Base-by-base conservation (phyloP, 2,797 vertebrate species). In the Micropoecilia bifurca region DNA sequence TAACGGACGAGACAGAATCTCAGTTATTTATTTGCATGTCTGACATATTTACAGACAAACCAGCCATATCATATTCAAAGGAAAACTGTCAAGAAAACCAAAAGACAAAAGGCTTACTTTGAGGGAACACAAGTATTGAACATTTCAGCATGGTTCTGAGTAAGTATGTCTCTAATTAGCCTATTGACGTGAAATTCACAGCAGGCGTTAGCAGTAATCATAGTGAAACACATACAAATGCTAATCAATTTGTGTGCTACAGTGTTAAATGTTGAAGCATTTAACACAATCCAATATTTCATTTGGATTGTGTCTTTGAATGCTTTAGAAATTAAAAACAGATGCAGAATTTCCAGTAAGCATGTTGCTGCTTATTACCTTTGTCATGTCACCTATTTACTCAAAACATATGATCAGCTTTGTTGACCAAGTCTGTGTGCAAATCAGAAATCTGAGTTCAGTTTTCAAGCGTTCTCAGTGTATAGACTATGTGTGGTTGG, bases 401-500 rank as follows among this genome's bases (percentile, higher is more conserved):
- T 14, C 22, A 43, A n/a, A n/a, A 45, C 30, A n/a, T n/a, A 3
- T 25, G 10, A 41, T 59, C 25, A 61, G 57, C 13, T 61, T 61
- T 61, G 9, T 61, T 61, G 28, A 14, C 57, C 13, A 61, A 28
- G 12, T 2, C 28, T 33, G 12, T 61, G 9, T 0, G 1, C 57
- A 59, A 59, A 59, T 28, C 4, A 59, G 57, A 13, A 30, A 61
- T 30, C 13, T 30, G 25, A 30, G n/a, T 61, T 30, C 28, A 6
- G 13, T 33, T 61, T 28, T 59, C 28, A 61, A 59, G 13, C 4
- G 28, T 14, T 61, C 13, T 30, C 5, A 3, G 13, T 30, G 13
- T 16, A 13, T 6, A 59, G 57, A 30, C 71, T 53, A 71, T 81
- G 79, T 53, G 28, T 55, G 50, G 71, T 81, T n/a, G 71, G 43